Conservation (phyloP, 2,888 invertebrate species). For the Zeuzera pyrina region DNA sequence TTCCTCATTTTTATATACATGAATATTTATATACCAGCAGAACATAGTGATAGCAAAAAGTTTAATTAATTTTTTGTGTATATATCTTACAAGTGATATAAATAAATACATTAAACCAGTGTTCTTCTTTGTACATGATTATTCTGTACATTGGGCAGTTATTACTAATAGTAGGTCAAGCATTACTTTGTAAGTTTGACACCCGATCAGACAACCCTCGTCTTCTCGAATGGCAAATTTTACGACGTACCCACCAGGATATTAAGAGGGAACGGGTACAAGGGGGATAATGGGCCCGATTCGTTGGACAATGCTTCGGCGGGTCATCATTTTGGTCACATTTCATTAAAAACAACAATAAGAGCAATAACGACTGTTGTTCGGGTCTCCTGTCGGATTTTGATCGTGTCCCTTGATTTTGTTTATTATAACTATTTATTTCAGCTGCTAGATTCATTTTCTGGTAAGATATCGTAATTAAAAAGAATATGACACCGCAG, state of each 20-base stretch:
- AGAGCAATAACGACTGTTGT: slow-evolving; percentile 40
- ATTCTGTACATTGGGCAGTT: no score
- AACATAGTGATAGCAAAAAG: no score
- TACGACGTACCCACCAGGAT: slow-evolving; percentile 43
- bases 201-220: slow-evolving; percentile 37
- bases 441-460: no score
- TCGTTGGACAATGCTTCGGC: slow-evolving; percentile 47
- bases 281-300: slow-evolving; percentile 51
- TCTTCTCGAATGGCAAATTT: slow-evolving; percentile 40
- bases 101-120: no score
- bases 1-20: no score
- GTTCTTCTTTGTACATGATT: no score
- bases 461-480: no score
- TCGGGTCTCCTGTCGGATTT: slow-evolving; percentile 17
- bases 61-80: no score
- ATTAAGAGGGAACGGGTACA: slow-evolving; percentile 46
- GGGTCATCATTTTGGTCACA: slow-evolving; percentile 44
- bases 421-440: slow-evolving; percentile 1
- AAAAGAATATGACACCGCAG: no score
- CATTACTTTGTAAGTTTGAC: slow-evolving; percentile 31
- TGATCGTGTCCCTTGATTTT: slow-evolving; percentile 30
- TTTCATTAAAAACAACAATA: slow-evolving; percentile 64
- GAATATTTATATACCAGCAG: no score
- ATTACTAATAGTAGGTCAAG: no score
- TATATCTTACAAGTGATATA: no score